Evolutionary conservation across 2,797 vertebrate species (phyloP), one percentile per base, ranked within the genome.

Genomic region (Etheostoma perlongum): DNA sequence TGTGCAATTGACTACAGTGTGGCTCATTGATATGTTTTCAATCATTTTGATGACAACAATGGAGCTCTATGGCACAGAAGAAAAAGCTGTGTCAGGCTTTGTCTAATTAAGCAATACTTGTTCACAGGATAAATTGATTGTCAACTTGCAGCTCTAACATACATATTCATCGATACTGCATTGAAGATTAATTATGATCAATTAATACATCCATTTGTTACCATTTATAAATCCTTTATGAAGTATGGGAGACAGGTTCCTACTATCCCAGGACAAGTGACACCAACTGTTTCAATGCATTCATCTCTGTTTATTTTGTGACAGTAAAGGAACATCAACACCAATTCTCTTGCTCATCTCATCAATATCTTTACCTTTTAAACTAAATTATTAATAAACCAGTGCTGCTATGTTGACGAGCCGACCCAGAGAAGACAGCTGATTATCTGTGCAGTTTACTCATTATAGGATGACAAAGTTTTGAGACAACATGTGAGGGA

Each of bases 401-500:
- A 5, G 6, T 9, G 68, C 54, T 5, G 14, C 58, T 59, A 49
- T 55, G 3, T 40, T 67, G 46, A 78, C n/a, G 61, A 65, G 36
- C 42, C 0, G 44, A 74, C 72, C 4, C 30, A 46, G 46, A 57
- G 48, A 52, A 19, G 5, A 70, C 2, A 70, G 19, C 74, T 52
- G 55, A 73, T 83, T 72, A 76, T 42, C 69, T 1, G 0, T 10
- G 30, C 44, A 75, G 52, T 81, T 78, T 68, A 66, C 62, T 88
- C 73, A 68, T 86, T 67, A 70, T 75, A 67, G 66, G 36, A 21
- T 4, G 48, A 52, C 74, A 66, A 57, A 78, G 74, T 73, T 81
- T 55, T 49, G 64, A 53, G 69, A n/a, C 55, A 83, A 87, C 85
- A 91, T 83, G 84, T 89, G 88, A 83, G n/a, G 73, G 81, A 78